These are phyloP conservation scores for Agrotis segetum DNA, from an alignment of 2,888 invertebrate genomes.

Conservation along the genomic window DNA sequence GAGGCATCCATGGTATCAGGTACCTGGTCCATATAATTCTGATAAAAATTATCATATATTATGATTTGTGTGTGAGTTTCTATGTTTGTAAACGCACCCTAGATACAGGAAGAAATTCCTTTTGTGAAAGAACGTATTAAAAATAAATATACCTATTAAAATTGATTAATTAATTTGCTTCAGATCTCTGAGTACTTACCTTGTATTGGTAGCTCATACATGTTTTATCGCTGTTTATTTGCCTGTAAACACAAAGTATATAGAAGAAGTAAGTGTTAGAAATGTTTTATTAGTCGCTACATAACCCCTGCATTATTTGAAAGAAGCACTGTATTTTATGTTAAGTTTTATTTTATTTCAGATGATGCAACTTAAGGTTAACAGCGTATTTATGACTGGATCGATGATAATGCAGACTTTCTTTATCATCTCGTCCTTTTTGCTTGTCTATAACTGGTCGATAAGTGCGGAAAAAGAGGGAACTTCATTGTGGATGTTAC, in stretches of 20 bases:
- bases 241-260: conserved; percentile 45
- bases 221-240: conserved; percentile 4
- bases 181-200: conserved; percentile 13
- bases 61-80: too few species aligned
- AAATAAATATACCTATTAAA: too few species aligned
- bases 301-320: too few species aligned
- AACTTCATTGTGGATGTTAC: conserved; percentile 58
- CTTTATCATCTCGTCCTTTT: conserved; percentile 68
- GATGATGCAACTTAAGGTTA: neutral
- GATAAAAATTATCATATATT: too few species aligned
- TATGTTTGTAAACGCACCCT: too few species aligned
- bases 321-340: neutral
- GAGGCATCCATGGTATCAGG: conserved; percentile 69
- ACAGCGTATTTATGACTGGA: conserved; percentile 57
- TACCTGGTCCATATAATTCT: neutral
- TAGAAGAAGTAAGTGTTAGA: conserved; percentile 64
- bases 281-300: too few species aligned
- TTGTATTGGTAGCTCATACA: conserved; percentile 49
- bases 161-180: neutral
- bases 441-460: conserved; percentile 69
- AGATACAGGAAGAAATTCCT: too few species aligned
- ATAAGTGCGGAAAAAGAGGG: conserved; percentile 55
- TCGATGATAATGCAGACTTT: conserved; percentile 68
- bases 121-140: too few species aligned
- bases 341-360: conserved; percentile 25